These are phyloP conservation scores for Atlantisia rogersi DNA, from an alignment of 2,113 vertebrate genomes.

Conservation along the genomic window DNA sequence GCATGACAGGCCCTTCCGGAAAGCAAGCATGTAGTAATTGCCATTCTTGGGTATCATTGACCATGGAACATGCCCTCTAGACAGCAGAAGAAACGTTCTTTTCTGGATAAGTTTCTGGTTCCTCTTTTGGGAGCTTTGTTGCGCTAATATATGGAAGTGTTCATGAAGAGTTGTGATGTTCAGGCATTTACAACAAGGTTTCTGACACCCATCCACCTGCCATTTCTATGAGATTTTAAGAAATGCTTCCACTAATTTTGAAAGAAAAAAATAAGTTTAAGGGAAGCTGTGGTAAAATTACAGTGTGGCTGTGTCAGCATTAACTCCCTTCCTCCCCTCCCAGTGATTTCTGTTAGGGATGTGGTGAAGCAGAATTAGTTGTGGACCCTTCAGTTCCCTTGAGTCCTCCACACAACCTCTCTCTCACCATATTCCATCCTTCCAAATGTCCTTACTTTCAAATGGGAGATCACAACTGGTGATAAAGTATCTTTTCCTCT, in stretches of 20 bases:
- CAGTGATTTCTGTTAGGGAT: background rate
- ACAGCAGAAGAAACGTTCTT: background rate
- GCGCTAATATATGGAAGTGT: background rate
- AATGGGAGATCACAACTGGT: background rate
- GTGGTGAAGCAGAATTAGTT: background rate
- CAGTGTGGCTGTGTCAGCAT: background rate
- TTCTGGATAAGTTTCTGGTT: background rate
- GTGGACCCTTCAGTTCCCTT: background rate
- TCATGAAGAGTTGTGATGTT: background rate
- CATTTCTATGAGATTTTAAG: background rate
- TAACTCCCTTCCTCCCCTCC: no score
- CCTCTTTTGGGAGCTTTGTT: background rate
- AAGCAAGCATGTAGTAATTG: background rate
- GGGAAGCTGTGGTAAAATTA: background rate
- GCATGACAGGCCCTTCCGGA: background rate
- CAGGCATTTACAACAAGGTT: background rate
- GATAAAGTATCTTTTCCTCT: background rate
- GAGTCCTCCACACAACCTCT: background rate
- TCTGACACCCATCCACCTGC: background rate
- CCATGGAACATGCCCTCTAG: background rate
- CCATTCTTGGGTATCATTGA: background rate
- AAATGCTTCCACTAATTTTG: background rate
- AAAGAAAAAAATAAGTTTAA: background rate
- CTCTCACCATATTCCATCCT: background rate
- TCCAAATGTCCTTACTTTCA: background rate